Base-by-base conservation (phyloP, 2,797 vertebrate species). In the Synaphobranchus kaupii region DNA sequence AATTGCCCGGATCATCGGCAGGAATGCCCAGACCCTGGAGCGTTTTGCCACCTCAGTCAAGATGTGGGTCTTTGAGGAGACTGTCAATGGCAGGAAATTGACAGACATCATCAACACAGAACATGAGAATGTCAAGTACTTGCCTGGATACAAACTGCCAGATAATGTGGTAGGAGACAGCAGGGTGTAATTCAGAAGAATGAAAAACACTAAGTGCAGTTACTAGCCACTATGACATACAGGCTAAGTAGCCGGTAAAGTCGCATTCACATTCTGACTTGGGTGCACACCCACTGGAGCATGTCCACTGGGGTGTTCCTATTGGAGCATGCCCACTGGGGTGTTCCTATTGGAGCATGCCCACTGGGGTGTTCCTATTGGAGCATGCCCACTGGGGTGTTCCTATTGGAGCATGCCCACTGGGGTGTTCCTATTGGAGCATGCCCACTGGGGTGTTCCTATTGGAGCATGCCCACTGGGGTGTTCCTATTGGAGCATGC, bases 51-150 rank as follows among this genome's bases (percentile, higher is more conserved):
- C 96, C 88, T 97, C 95, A 0, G 97, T 99, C 90, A 97, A 97
- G 88, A 98, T 99, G 98, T 98, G 98, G 98, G 98, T 98, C 87
- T 98, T 95, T 63, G 98, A 99, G 91, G 98, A 99, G 93, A 95
- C 93, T 0, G 78, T 99, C 88, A 93, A 97, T 39, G 98, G 97
- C 76, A 96, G 95, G 90, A 99, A 97, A 91, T 94, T 99, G 89
- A 97, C 97, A 1, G 97, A 98, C 88, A 98, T 98, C 90, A 98
- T 98, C 92, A 98, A 98, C 93, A 96, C 92, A 0, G 97, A 98
- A 44, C 98, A 99, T 0, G 98, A 99, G 91, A 99, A 99, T 84
- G 91, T 98, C 54, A 98, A 98, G 89, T 98, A 98, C 87, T 97
- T 99, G 78, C 97, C 98, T 0, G 97, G 98, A 89, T 96, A 96